Conservation (phyloP, 2,888 invertebrate genomes). For the Athalia cordata region DNA sequence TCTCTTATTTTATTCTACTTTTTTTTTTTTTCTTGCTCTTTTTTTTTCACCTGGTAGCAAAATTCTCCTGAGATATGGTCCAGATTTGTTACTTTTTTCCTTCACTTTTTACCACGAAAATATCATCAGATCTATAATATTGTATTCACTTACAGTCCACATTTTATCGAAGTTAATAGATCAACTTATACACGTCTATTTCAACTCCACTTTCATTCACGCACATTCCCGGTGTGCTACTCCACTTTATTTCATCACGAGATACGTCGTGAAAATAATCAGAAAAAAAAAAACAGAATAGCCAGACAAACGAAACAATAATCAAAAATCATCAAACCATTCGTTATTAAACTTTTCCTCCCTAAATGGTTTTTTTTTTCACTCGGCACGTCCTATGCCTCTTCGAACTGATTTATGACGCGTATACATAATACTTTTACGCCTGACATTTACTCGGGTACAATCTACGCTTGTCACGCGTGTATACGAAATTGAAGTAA, state of each 20-base stretch:
- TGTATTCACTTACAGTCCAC: background rate
- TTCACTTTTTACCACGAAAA: constrained; percentile 14
- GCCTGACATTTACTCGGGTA: constrained; percentile 24
- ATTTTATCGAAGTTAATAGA: background rate
- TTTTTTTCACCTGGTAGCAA: background rate
- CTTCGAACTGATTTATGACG: constrained; percentile 40
- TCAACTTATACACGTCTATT: background rate
- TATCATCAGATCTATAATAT: constrained; percentile 25
- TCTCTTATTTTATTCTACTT: background rate
- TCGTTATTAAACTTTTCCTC: constrained; percentile 13
- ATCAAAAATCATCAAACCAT: constrained; percentile 25
- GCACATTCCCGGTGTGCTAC: too few relatives aligned
- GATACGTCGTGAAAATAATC: too few relatives aligned
- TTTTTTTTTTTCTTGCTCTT: background rate
- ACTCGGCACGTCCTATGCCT: background rate
- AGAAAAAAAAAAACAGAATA: background rate
- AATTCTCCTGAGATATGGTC: constrained; percentile 16
- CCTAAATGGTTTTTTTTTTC: background rate
- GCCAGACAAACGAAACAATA: background rate
- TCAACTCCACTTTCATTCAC: too few relatives aligned
- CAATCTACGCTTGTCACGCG: constrained; percentile 26
- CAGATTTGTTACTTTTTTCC: constrained; percentile 35
- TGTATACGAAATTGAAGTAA: constrained; percentile 28
- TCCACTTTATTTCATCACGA: too few relatives aligned
- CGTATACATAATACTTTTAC: constrained; percentile 19